Base-by-base conservation (phyloP, 2,888 invertebrate species). In the Phania funesta region DNA sequence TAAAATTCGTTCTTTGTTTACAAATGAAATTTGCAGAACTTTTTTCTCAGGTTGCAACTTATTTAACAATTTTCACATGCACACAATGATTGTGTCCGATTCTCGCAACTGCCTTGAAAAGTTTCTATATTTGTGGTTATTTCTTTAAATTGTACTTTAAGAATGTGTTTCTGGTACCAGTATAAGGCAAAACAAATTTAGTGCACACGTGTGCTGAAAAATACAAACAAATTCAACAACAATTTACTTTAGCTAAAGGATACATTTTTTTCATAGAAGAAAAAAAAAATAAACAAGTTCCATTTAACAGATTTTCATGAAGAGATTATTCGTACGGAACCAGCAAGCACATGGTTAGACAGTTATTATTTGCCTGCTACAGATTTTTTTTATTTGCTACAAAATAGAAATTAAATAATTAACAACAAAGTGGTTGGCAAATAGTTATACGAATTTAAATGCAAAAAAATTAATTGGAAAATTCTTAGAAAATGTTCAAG, bases 121-220 rank as follows among this genome's bases (percentile, higher is more conserved):
- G 20, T 24, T n/a, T n/a, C n/a, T n/a, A 41, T 67, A 26, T 50
- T 48, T 5, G 7, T 22, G 22, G 68, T 32, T 65, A 41, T 67
- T n/a, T 13, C 3, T 35, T 44, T 26, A 18, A 7, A 24, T 29
- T 60, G 62, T 56, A n/a, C 54, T 8, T 56, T 35, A 16, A 65
- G 26, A 41, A 56, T 35, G n/a, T 48, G 18, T 46, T 70, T 52
- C 24, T 22, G 58, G 8, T 58, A 24, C 16, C 13, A 16, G 18
- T 58, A 65, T 18, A 9, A 16, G 52, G 7, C 13, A 48, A 78
- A 48, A 71, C 41, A 46, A 81, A 70, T 24, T 50, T 74, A 38
- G 77, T 74, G 82, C 77, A 78, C 82, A 82, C 77, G 82, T 82
- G 82, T 74, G 64, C 77, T 29, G 26, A 58, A 44, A 52, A 35